Evolutionary conservation across 37 sponge, comb jelly and placozoan genomes (phyloP).

Genomic region (Ianthella basta): DNA sequence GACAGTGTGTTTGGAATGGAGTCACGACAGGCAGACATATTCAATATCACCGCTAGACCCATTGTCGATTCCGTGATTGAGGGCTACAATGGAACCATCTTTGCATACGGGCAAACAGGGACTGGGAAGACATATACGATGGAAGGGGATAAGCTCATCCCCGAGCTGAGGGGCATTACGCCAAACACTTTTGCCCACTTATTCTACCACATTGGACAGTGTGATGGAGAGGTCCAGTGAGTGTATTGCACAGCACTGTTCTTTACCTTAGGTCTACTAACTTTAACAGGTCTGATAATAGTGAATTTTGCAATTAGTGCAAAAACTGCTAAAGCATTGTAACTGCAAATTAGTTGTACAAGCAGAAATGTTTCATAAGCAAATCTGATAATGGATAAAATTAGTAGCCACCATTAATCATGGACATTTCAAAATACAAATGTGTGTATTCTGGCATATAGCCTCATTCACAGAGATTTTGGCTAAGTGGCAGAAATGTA

Average conservation of each 20-base stretch:
- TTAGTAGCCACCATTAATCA: no score
- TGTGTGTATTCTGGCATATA: no score
- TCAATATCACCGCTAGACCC: constrained; percentile 86
- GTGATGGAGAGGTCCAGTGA: constrained; percentile 75
- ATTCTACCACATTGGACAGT: constrained; percentile 79
- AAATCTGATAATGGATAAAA: no score
- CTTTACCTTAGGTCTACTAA: background rate
- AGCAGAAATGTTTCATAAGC: no score
- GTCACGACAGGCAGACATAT: constrained; percentile 88
- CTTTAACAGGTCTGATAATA: background rate
- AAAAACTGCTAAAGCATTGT: no score
- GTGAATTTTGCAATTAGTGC: background rate
- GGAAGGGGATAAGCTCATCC: constrained; percentile 78
- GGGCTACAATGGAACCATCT: constrained; percentile 99
- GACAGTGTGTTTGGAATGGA: constrained; percentile 92
- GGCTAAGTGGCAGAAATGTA: no score
- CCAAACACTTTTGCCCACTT: constrained; percentile 99
- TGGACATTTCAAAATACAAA: no score
- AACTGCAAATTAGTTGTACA: no score
- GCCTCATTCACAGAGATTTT: no score
- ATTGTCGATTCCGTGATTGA: constrained; percentile 95
- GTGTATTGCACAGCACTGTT: constrained; percentile 21
- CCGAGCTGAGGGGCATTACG: constrained; percentile 92
- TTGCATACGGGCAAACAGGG: constrained; percentile 99
- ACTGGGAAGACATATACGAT: constrained; percentile 99